A percentile compares a stretch with the other conserved stretches of the same genome.
Conservation (phyloP, 2,113 vertebrate species). For the Machaerirhynchus nigripectus region DNA sequence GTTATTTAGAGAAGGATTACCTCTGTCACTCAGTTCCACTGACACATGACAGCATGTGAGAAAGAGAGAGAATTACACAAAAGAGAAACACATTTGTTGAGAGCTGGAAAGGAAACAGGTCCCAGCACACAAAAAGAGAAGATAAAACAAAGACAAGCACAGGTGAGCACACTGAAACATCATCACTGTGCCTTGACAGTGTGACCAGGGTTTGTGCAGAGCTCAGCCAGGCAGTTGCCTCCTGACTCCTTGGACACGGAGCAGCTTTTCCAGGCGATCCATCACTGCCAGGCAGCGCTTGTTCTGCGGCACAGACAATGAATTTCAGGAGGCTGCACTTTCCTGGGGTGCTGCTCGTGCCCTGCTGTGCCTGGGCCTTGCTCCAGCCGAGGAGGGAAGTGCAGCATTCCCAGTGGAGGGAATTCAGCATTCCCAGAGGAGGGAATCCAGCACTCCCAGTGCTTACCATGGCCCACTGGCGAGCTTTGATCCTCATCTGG, state of each 20-base stretch:
- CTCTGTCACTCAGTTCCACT: slow-evolving; percentile 59
- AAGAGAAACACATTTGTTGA: slow-evolving; percentile 9
- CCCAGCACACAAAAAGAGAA: background rate
- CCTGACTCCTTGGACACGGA: background rate
- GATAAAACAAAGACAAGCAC: background rate
- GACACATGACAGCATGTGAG: slow-evolving; percentile 62
- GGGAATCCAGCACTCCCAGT: fast-evolving
- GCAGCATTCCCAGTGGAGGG: background rate
- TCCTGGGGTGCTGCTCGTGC: background rate
- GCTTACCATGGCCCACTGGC: slow-evolving; percentile 91
- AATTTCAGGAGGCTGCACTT: background rate
- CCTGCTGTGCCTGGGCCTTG: background rate
- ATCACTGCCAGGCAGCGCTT: background rate
- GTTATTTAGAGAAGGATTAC: slow-evolving; percentile 56
- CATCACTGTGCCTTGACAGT: fast-evolving
- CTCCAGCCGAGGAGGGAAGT: background rate
- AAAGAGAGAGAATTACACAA: slow-evolving; percentile 59
- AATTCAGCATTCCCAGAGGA: fast-evolving
- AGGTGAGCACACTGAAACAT: background rate
- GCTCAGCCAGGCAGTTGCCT: background rate
- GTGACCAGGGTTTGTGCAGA: background rate
- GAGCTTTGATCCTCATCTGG: slow-evolving; percentile 84
- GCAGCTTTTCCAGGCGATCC: background rate
- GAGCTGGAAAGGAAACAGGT: background rate
- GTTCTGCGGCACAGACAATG: fast-evolving